phyloP scores from a whole-genome alignment of 2,888 invertebrate species.

The Merodon equestris region DNA sequence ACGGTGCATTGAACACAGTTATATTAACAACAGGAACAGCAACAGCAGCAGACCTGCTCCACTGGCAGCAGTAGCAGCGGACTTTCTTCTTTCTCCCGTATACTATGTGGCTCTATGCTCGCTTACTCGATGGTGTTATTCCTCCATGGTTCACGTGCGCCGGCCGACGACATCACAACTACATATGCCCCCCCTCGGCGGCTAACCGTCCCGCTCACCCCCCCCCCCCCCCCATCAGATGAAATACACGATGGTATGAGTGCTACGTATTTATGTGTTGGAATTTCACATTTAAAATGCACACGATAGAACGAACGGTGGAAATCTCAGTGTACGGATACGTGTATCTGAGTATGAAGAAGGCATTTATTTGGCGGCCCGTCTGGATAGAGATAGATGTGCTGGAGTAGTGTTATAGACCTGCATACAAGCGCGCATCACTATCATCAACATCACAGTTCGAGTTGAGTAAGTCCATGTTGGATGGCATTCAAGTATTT shows the following conservation, averaged over 20 bases:
- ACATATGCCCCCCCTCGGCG: background rate
- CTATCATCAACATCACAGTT: constrained; percentile 69
- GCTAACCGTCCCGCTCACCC: background rate
- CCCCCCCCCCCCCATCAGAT: too few relatives aligned
- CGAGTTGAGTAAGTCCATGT: constrained; percentile 77
- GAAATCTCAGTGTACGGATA: too few relatives aligned
- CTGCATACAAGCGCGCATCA: constrained; percentile 55
- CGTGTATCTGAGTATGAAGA: too few relatives aligned
- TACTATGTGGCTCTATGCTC: constrained; percentile 22
- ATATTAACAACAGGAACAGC: constrained; percentile 53
- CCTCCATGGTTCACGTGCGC: constrained; percentile 67
- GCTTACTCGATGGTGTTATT: constrained; percentile 12
- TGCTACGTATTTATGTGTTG: constrained; percentile 16
- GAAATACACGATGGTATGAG: background rate
- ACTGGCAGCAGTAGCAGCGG: constrained; percentile 35
- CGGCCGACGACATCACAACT: constrained; percentile 63
- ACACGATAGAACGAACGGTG: background rate
- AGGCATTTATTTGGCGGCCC: background rate
- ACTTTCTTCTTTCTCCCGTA: constrained; percentile 66
- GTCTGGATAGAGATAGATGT: constrained; percentile 29
- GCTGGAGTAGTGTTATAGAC: constrained; percentile 36
- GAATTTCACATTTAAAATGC: constrained; percentile 41
- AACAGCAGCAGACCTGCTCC: background rate
- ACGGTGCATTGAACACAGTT: constrained; percentile 69
- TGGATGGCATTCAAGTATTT: constrained; percentile 73